Evolutionary conservation across 2,888 invertebrate genomes (phyloP).

Genomic region (Lutraria lutraria): DNA sequence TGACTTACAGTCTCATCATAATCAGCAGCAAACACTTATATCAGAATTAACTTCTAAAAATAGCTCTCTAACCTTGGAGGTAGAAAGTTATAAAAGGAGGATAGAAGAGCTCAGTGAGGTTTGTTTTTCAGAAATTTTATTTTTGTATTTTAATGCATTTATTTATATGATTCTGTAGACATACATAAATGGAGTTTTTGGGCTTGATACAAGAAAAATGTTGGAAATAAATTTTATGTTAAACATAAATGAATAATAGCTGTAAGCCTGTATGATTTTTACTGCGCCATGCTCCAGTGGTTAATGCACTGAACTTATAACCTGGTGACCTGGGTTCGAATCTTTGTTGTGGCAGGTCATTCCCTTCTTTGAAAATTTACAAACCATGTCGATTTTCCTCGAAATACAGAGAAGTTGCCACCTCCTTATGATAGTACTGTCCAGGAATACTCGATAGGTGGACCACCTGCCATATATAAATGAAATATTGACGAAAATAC

Average conservation of each 20-base stretch:
- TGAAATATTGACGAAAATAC: neutral
- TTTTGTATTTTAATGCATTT: no score
- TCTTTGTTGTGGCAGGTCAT: neutral
- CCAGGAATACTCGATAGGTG: neutral
- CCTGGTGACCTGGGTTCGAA: neutral
- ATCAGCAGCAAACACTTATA: conserved; percentile 81
- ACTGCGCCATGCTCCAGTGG: no score
- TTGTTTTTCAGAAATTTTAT: conserved; percentile 3
- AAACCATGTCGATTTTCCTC: neutral
- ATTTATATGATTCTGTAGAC: no score
- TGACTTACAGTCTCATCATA: conserved; percentile 83
- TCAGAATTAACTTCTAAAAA: conserved; percentile 84
- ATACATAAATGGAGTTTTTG: no score
- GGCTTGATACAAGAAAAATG: no score
- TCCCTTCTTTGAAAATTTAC: neutral
- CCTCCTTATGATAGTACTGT: neutral
- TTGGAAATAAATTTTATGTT: no score
- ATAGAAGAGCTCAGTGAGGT: conserved; percentile 84
- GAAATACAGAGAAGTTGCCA: neutral
- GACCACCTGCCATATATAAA: neutral
- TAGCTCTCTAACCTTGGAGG: conserved; percentile 83
- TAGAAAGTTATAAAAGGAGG: conserved; percentile 82
- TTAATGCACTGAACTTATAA: no score
- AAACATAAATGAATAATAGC: no score
- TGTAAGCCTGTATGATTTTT: no score